Evolutionary conservation across 2,797 vertebrate genomes (phyloP), one percentile per base, ranked within the genome.

Genomic region (Rhabdomys pumilio): DNA sequence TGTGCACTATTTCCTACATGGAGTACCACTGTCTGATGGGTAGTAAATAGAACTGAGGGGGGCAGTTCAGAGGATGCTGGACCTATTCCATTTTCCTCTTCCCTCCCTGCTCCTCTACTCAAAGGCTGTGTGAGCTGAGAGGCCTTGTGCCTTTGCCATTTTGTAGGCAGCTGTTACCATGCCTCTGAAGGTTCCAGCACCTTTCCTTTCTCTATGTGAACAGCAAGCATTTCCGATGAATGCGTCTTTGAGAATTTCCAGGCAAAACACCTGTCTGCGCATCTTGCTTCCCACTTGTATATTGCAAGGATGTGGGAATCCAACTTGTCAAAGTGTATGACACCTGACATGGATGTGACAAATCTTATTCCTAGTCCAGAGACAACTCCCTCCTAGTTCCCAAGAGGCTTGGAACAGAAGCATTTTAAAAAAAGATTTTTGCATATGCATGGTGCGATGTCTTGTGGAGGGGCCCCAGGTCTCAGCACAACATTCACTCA

Each of bases 1-100:
- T n/a, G 8, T 0, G 5, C 2, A 1, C n/a, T 3, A 4, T n/a
- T 55, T 55, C 34, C 1, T 2, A 15, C 9, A 0, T 2, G 3
- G 41, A 81, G 44, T 12, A 41, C 12, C 29, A 1, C 1, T n/a
- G n/a, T 67, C 26, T 13, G 63, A 85, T 17, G 29, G 20, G 14
- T 13, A 69, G 63, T 53, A 29, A 20, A 20, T 65, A 41, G 61
- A 20, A 1, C 29, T 31, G 61, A 65, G 10, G 20, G 61, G 14
- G 17, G 5, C 47, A 24, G 67, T 34, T 20, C 65, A 38, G 50
- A 20, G 3, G 84, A 4, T 34, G 24, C 63, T 17, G 26, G 12
- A 57, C 34, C 61, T n/a, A 0, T 38, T 11, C 4, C 12, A 12
- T 4, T 34, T 15, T 61, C 61, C 11, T 31, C 12, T 6, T 82